Base-by-base conservation (phyloP, 2,888 invertebrate genomes). In the Philaethria dido region DNA sequence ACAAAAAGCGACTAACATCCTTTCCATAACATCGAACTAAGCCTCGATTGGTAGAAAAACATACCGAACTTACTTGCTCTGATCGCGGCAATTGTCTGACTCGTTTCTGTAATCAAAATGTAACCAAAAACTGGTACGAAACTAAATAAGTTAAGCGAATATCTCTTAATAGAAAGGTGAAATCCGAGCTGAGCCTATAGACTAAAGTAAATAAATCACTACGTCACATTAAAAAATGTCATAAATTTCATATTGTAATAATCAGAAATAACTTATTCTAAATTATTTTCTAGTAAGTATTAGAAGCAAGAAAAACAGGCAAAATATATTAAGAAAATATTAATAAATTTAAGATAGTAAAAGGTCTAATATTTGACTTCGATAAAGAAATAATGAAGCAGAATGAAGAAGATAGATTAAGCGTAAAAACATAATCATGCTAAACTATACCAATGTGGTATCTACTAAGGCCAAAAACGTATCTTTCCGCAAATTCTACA, bases 31-130 rank as follows among this genome's bases (percentile, higher is more conserved):
- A 71, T 66, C 70, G 66, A 60, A 66, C 36, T 69, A 71, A 71
- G 69, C 69, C 62, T 68, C 67, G 22, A 44, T 70, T 61, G 62
- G 52, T 65, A 69, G 54, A 66, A 63, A 67, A 70, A 69, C 69
- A 70, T 69, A 70, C 70, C 70, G 62, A 67, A 73, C 73, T 73
- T 73, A 73, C 73, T 70, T 73, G 70, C 69, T 72, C 64, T 72
- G 65, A 69, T 69, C 70, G 48, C 73, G 69, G 72, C 70, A 73
- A 66, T 68, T 70, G 66, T 73, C 72, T 64, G 72, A 69, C 73
- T 69, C 72, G 73, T 73, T 72, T 70, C 73, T 73, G 73, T 52
- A 73, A 73, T 72, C 69, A 72, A 73, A 73, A 73, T 68, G 70
- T 72, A 73, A 72, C 70, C 72, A 72, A 70, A 68, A 69, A 70